Base-by-base conservation (phyloP, 2,113 vertebrate species). In the Nothobranchius kuhntae region DNA sequence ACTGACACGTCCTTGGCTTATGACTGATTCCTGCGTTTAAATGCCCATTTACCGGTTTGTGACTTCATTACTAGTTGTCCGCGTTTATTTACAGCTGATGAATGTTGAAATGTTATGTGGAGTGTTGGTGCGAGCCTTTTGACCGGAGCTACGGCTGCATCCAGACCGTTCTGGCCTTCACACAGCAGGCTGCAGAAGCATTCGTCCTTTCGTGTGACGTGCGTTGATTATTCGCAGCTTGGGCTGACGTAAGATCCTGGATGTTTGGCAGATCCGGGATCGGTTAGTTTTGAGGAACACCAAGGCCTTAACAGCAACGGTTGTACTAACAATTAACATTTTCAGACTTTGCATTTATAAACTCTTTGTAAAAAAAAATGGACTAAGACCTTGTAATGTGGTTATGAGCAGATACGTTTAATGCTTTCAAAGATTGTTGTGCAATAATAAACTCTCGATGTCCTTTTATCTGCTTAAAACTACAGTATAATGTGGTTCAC, bases 371-470 rank as follows among this genome's bases (percentile, higher is more conserved):
- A 65, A 59, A 21, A 21, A 21, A 61, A 63, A 42, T 26, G 47
- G 11, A 35, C 9, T 36, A 53, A 26, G 13, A 44, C 36, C 9
- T 53, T 65, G 45, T 55, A 48, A n/a, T 44, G 74, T 42, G 17
- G 74, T 47, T 70, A 14, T 60, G 63, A 76, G 61, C 67, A 50
- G 54, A 59, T 69, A 58, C 21, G 21, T 54, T 42, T 44, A 13
- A 54, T 45, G 40, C 36, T 53, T 53, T 53, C 17, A 44, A 50
- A 46, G 8, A 61, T 56, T 53, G 45, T n/a, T 55, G 63, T 65
- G 42, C 63, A 65, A 65, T 65, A 65, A 55, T 54, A 35, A 65
- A 46, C 54, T 53, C 38, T 51, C 24, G 15, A 35, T 50, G 53
- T 50, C 45, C 9, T 21, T 10, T 36, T 52, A 45, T 46, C 54